phyloP scores from a whole-genome alignment of 2,797 vertebrate species.

The Takifugu rubripes region DNA sequence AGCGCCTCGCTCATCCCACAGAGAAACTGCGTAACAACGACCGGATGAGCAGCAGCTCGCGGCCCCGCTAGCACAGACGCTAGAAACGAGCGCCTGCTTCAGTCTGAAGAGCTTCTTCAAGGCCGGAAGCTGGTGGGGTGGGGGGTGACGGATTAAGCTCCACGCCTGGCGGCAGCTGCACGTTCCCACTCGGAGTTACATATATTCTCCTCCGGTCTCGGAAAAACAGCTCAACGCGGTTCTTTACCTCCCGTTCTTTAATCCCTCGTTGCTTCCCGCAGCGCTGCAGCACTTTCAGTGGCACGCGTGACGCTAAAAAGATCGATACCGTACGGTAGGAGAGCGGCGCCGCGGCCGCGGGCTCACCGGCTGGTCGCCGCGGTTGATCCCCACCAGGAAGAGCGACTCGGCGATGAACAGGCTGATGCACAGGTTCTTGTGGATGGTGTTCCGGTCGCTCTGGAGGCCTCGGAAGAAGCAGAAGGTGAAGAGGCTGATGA shows the following conservation, averaged over 20 bases:
- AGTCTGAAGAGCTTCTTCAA: background rate
- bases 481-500: slow-evolving; percentile 99
- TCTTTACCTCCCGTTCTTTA: background rate
- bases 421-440: slow-evolving; percentile 97
- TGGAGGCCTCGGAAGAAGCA: slow-evolving; percentile 98
- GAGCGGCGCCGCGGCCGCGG: background rate
- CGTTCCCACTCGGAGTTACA: background rate
- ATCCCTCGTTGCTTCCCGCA: background rate
- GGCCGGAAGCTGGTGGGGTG: background rate
- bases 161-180: too few species aligned
- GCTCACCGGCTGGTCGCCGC: slow-evolving; percentile 93
- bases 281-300: background rate
- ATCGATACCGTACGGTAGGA: background rate
- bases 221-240: background rate
- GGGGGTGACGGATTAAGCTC: background rate
- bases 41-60: too few species aligned
- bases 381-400: slow-evolving; percentile 95
- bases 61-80: too few species aligned
- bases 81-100: background rate
- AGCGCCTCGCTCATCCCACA: too few species aligned
- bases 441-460: slow-evolving; percentile 97
- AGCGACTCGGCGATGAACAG: slow-evolving; percentile 95
- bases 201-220: background rate
- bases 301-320: background rate
- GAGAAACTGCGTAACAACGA: too few species aligned